phyloP scores from a whole-genome alignment of 1,140 invertebrate species.

The Hormaphis cornu region DNA sequence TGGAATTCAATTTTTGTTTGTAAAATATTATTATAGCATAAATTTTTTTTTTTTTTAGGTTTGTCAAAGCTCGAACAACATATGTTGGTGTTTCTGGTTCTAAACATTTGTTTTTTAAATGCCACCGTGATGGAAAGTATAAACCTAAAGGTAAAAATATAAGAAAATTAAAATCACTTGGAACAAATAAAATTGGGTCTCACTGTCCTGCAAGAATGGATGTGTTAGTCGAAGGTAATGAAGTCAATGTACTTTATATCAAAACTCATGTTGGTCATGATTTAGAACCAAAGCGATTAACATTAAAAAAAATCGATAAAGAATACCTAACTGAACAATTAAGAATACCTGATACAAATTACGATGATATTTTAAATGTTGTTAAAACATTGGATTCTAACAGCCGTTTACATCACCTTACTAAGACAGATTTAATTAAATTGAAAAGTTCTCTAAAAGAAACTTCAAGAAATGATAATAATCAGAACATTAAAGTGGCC shows the following conservation, averaged over 20 bases:
- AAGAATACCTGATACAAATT: constrained; percentile 21
- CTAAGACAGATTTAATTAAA: constrained; percentile 24
- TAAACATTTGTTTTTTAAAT: constrained; percentile 29
- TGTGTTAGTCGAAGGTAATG: constrained; percentile 10
- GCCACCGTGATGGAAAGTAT: constrained; percentile 25
- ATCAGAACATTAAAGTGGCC: neutral
- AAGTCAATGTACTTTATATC: constrained; percentile 22
- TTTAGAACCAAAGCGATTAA: constrained; percentile 19
- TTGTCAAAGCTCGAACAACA: constrained; percentile 22
- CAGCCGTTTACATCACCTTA: constrained; percentile 16
- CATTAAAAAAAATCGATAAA: constrained; percentile 9
- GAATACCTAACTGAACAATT: constrained; percentile 15
- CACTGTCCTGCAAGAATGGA: constrained; percentile 29
- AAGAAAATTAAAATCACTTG: constrained; percentile 16
- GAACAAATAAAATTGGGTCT: constrained; percentile 22
- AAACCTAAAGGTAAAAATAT: constrained; percentile 29
- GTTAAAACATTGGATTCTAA: constrained; percentile 8
- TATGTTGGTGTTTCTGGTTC: constrained; percentile 22
- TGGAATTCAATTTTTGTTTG: no score
- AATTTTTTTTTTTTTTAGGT: neutral
- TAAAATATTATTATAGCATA: no score
- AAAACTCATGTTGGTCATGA: constrained; percentile 29
- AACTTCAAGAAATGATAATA: neutral
- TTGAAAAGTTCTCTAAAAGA: constrained; percentile 27
- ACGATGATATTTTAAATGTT: constrained; percentile 21